These are phyloP conservation scores for Blomia tropicalis DNA, from an alignment of 2,888 invertebrate species.

Conservation along the genomic window DNA sequence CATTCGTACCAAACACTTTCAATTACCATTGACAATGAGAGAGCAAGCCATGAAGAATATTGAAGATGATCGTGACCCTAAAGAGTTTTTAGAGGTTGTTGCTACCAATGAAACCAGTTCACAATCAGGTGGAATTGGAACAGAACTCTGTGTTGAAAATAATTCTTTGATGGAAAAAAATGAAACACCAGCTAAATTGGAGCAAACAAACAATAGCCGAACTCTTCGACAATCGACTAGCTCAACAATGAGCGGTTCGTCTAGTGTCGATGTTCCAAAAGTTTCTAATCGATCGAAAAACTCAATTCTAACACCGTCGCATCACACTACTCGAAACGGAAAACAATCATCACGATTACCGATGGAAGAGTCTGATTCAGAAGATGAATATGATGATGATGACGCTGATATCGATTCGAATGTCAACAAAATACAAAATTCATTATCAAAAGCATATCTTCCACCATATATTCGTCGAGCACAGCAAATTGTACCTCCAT, in stretches of 20 bases:
- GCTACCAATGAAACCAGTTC: background rate
- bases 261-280: too few species aligned
- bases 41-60: slow-evolving; percentile 4
- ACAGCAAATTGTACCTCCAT: background rate
- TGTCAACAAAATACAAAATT: too few species aligned
- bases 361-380: too few species aligned
- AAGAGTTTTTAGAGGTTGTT: background rate
- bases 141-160: too few species aligned
- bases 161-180: background rate
- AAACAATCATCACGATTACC: too few species aligned
- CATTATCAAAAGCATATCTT: background rate
- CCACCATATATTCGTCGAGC: background rate
- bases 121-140: too few species aligned
- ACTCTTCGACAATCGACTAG: too few species aligned
- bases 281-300: background rate
- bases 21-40: slow-evolving; percentile 1
- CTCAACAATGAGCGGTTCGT: too few species aligned
- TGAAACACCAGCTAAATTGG: background rate
- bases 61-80: slow-evolving; percentile 2
- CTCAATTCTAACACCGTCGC: background rate
- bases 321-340: background rate
- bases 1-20: slow-evolving; percentile 4
- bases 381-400: background rate
- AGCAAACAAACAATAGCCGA: background rate
- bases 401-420: background rate